Evolutionary conservation across 2,888 invertebrate species (phyloP).

Genomic region (Tortrix viridana): DNA sequence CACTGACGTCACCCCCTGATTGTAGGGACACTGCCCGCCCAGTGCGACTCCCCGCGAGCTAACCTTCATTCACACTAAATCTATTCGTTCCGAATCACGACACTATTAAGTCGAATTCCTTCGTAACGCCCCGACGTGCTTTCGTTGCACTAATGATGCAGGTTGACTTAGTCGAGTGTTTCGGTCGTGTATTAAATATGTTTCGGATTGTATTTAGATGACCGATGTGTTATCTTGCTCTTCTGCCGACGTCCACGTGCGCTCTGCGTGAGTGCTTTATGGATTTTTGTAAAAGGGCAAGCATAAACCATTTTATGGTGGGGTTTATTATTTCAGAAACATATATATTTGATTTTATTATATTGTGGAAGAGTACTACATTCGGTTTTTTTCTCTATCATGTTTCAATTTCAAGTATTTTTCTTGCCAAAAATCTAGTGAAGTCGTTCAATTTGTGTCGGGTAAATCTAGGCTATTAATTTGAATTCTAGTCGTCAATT

Average conservation of each 20-base stretch:
- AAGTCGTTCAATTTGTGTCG: too few relatives aligned
- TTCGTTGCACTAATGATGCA: conserved; percentile 22
- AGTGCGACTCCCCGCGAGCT: conserved; percentile 39
- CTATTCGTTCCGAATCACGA: conserved; percentile 1
- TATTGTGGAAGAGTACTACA: too few relatives aligned
- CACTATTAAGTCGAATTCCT: conserved; percentile 32
- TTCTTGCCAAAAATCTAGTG: too few relatives aligned
- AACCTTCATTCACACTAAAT: conserved; percentile 30
- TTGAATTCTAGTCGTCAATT: too few relatives aligned
- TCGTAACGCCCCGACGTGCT: conserved; percentile 26
- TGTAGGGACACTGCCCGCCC: conserved; percentile 28
- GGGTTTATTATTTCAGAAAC: background rate
- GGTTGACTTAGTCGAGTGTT: conserved; percentile 5
- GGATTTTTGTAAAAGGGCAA: conserved; percentile 5
- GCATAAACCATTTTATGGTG: background rate
- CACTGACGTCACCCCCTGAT: conserved; percentile 50
- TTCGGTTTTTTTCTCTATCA: too few relatives aligned
- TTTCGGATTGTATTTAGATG: conserved; percentile 20
- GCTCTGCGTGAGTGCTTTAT: conserved; percentile 5
- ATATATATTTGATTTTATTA: background rate
- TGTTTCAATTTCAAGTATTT: too few relatives aligned
- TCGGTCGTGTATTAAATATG: conserved; percentile 19
- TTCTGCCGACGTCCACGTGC: conserved; percentile 14
- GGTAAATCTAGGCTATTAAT: too few relatives aligned
- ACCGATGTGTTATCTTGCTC: conserved; percentile 9